phyloP scores from a whole-genome alignment of 1,140 invertebrate genomes.

The Brachionus plicatilis region DNA sequence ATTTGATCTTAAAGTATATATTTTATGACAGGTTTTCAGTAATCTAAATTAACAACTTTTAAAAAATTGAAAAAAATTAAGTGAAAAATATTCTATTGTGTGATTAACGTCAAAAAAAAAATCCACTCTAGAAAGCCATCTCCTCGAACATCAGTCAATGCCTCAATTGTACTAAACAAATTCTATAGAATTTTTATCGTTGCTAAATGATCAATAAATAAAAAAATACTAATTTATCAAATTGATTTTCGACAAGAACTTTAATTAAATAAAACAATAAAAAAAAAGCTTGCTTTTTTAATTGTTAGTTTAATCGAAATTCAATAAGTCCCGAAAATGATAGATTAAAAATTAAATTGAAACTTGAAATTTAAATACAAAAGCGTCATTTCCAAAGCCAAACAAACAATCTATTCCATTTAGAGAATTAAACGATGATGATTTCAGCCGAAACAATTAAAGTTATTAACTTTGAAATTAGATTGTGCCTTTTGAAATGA shows the following conservation, averaged over 20 bases:
- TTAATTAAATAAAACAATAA: constrained; percentile 26
- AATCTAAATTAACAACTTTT: not conserved
- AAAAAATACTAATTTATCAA: not conserved
- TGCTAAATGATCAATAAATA: not conserved
- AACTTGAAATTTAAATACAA: constrained; percentile 33
- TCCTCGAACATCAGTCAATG: not conserved
- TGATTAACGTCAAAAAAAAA: not conserved
- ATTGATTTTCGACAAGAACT: constrained; percentile 8
- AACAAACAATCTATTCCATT: constrained; percentile 20
- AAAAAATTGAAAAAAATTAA: not conserved
- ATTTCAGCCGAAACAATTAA: constrained; percentile 29
- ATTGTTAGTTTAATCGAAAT: constrained; percentile 17
- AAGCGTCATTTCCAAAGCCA: constrained; percentile 10
- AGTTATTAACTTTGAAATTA: constrained; percentile 17
- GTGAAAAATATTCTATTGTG: not conserved
- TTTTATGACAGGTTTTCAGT: not conserved
- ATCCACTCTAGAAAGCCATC: not conserved
- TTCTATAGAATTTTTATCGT: not conserved
- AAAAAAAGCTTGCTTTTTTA: not conserved
- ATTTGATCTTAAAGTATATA: no score
- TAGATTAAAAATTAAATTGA: constrained; percentile 34
- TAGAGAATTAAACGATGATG: constrained; percentile 31
- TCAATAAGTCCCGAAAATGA: constrained; percentile 1
- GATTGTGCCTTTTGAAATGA: not conserved
- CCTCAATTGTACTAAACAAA: not conserved